Evolutionary conservation across 1,140 invertebrate genomes (phyloP).

Genomic region (Nebria ingens): DNA sequence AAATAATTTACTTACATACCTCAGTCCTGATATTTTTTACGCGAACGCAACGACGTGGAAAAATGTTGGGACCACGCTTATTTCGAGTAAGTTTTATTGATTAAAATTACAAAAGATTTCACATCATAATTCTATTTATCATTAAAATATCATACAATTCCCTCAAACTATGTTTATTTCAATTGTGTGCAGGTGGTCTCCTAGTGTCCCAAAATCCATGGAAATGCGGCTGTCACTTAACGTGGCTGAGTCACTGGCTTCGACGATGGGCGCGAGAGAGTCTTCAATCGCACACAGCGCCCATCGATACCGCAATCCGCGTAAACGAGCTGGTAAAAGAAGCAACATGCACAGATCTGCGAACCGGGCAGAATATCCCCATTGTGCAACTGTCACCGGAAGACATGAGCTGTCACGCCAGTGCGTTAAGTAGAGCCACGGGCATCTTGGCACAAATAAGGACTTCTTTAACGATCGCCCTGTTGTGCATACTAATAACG

Average conservation of each 20-base stretch:
- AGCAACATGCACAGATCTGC: conserved; percentile 54
- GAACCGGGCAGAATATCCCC: conserved; percentile 46
- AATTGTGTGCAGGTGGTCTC: conserved; percentile 77
- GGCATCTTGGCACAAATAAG: neutral
- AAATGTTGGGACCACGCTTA: conserved; percentile 66
- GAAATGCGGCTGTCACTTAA: conserved; percentile 75
- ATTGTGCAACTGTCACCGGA: conserved; percentile 62
- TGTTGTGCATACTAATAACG: neutral
- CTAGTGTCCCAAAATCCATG: conserved; percentile 73
- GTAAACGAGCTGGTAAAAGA: conserved; percentile 38
- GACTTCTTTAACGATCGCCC: neutral
- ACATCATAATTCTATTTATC: too few species aligned
- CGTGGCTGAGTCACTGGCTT: conserved; percentile 82
- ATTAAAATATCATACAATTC: neutral
- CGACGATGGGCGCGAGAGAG: conserved; percentile 72
- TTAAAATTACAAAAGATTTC: neutral
- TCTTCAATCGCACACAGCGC: conserved; percentile 56
- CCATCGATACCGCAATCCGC: conserved; percentile 40
- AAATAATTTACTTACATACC: conserved; percentile 65
- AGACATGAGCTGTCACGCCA: conserved; percentile 63
- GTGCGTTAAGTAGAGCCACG: conserved; percentile 47
- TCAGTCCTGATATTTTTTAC: conserved; percentile 74
- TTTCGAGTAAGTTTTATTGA: conserved; percentile 50
- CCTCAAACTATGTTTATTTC: too few species aligned
- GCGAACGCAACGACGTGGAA: conserved; percentile 75